phyloP scores from a whole-genome alignment of 2,797 vertebrate species.

The Leuciscus waleckii region DNA sequence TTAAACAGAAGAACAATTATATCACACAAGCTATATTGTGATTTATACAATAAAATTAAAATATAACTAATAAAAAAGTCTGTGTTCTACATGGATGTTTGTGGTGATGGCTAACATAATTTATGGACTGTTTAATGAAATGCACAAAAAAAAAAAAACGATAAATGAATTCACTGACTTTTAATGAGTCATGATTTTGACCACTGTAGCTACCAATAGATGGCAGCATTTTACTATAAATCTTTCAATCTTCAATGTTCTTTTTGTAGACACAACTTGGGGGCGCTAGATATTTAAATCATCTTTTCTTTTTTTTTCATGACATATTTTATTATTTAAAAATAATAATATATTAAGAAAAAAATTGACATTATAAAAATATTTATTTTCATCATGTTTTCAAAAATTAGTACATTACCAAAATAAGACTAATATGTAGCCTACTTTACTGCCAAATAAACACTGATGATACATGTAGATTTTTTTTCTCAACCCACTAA shows the following conservation, averaged over 20 bases:
- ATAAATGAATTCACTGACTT: neutral
- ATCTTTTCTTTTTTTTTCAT: too few relatives aligned
- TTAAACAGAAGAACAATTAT: neutral
- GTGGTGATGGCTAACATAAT: neutral
- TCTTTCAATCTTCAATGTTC: neutral
- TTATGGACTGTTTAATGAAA: neutral
- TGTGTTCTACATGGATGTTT: neutral
- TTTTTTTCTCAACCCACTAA: constrained; percentile 3
- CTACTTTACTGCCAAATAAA: neutral
- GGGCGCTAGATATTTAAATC: neutral
- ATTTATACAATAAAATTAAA: neutral
- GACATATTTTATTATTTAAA: too few relatives aligned
- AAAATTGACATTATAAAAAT: neutral
- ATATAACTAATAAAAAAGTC: neutral
- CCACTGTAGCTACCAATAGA: neutral
- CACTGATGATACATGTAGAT: neutral
- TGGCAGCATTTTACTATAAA: constrained; percentile 12
- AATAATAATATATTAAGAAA: too few relatives aligned
- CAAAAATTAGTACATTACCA: neutral
- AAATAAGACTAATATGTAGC: neutral
- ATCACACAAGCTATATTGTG: too few relatives aligned
- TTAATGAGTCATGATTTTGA: neutral
- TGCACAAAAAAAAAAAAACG: neutral
- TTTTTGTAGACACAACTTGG: neutral
- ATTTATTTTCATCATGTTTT: neutral